Evolutionary conservation across 2,888 invertebrate genomes (phyloP).

Genomic region (Serripes groenlandicus): DNA sequence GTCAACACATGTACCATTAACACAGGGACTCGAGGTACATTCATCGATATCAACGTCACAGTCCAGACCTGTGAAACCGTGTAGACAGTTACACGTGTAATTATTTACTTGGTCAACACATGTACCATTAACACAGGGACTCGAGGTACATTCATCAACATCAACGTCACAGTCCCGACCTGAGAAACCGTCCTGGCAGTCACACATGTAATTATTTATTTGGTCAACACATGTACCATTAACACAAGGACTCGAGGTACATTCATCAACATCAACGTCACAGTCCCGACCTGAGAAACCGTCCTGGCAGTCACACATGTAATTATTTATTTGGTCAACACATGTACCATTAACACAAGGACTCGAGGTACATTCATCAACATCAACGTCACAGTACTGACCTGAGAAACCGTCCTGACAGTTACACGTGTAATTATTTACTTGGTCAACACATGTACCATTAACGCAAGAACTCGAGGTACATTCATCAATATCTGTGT

Average conservation of each 20-base stretch:
- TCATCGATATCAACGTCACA: not conserved
- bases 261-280: conserved; percentile 35
- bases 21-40: conserved; percentile 2
- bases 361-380: conserved; percentile 4
- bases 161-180: conserved; percentile 32
- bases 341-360: conserved; percentile 1
- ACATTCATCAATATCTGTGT: conserved; percentile 41
- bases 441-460: conserved; percentile 30
- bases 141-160: not conserved
- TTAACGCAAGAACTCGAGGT: not conserved
- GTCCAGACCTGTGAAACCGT: not conserved
- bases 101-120: not conserved
- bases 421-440: conserved; percentile 59
- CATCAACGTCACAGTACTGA: conserved; percentile 14
- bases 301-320: not conserved
- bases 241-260: not conserved
- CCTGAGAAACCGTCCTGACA: conserved; percentile 39
- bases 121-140: not conserved
- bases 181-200: not conserved
- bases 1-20: not conserved
- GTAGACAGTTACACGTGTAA: not conserved
- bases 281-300: conserved; percentile 57
- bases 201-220: not conserved
- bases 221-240: not conserved
- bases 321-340: not conserved